These are phyloP conservation scores for Augochlora pura DNA, from an alignment of 1,140 invertebrate species.

Conservation along the genomic window DNA sequence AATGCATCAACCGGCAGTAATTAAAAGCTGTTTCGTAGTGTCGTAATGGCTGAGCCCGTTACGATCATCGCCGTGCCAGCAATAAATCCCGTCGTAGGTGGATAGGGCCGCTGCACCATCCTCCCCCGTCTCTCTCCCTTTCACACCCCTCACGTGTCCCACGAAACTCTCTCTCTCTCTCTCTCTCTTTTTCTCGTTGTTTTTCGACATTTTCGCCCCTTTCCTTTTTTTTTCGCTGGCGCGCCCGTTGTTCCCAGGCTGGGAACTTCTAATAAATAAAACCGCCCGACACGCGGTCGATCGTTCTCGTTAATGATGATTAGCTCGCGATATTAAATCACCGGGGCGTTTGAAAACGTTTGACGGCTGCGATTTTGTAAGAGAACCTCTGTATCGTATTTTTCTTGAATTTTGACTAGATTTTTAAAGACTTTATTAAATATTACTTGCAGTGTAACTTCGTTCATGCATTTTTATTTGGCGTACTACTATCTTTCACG, in stretches of 20 bases:
- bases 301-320: conserved; percentile 55
- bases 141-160: too few relatives aligned
- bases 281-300: conserved; percentile 31
- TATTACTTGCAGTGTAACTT: too few relatives aligned
- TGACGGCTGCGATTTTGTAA: too few relatives aligned
- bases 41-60: conserved; percentile 55
- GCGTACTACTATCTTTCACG: too few relatives aligned
- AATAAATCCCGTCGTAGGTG: conserved; percentile 55
- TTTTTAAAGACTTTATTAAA: too few relatives aligned
- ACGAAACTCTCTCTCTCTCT: too few relatives aligned
- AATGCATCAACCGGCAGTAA: conserved; percentile 64
- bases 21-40: conserved; percentile 61
- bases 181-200: background rate
- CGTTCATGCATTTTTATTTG: too few relatives aligned
- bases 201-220: background rate
- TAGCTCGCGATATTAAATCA: conserved; percentile 43
- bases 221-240: background rate
- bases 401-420: too few relatives aligned
- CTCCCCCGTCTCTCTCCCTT: background rate
- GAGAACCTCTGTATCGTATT: too few relatives aligned
- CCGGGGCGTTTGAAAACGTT: background rate
- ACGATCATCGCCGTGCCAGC: conserved; percentile 53
- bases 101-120: conserved; percentile 24
- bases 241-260: background rate
- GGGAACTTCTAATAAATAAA: conserved; percentile 52